phyloP scores from a whole-genome alignment of 2,113 vertebrate genomes.

The Spilogale gracilis region DNA sequence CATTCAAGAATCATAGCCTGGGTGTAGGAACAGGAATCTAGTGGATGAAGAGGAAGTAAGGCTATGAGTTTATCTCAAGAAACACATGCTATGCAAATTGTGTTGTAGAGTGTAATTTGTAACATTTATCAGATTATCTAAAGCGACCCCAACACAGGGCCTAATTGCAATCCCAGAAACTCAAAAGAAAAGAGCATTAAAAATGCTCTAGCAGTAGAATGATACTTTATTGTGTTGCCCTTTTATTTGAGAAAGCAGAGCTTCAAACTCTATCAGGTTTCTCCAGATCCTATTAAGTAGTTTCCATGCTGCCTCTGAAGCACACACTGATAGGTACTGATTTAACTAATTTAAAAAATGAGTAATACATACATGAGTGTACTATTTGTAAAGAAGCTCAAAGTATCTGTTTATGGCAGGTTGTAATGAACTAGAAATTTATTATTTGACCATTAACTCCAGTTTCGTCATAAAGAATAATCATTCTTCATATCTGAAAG shows the following conservation, averaged over 20 bases:
- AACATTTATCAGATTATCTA: background rate
- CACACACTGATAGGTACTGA: background rate
- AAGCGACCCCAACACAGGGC: background rate
- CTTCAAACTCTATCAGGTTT: background rate
- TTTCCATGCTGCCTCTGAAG: background rate
- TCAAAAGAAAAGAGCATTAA: background rate
- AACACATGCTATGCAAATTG: background rate
- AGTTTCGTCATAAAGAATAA: background rate
- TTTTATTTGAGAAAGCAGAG: background rate
- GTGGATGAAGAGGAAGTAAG: background rate
- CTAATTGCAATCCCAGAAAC: background rate
- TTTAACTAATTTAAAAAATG: conserved; percentile 11
- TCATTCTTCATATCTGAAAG: background rate
- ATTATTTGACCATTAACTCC: background rate
- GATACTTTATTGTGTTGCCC: background rate
- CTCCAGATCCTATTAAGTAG: background rate
- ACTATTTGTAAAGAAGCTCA: background rate
- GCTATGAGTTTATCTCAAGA: background rate
- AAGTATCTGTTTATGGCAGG: background rate
- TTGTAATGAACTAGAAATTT: background rate
- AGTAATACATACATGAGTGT: background rate
- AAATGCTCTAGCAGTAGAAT: background rate
- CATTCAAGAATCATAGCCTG: background rate
- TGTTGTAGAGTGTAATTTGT: background rate
- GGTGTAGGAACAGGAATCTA: background rate